Percentiles rank a stretch among this genome's conserved stretches.
Conservation (phyloP, 2,888 invertebrate genomes). For the Watsonalla binaria region DNA sequence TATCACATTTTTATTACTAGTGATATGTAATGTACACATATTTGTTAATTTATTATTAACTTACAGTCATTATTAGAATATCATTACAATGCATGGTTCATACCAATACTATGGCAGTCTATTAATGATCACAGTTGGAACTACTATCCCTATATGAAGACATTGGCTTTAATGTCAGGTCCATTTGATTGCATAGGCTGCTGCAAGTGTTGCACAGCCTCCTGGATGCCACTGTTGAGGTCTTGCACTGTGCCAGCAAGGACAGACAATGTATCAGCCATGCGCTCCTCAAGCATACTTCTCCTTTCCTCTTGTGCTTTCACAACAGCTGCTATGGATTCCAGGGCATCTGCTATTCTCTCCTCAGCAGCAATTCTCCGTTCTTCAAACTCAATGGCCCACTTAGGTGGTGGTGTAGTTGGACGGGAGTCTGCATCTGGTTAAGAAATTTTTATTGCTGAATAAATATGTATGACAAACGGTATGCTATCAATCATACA, state of each 20-base stretch:
- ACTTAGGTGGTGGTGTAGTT: conserved; percentile 55
- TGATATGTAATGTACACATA: neutral
- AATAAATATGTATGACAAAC: neutral
- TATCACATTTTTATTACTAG: neutral
- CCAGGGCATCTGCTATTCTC: conserved; percentile 56
- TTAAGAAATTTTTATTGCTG: conserved; percentile 13
- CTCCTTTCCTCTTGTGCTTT: conserved; percentile 51
- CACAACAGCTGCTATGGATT: conserved; percentile 52
- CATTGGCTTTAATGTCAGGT: conserved; percentile 40
- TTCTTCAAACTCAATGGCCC: conserved; percentile 62
- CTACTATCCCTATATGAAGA: conserved; percentile 20
- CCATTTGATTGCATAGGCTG: conserved; percentile 36
- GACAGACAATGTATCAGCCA: conserved; percentile 48
- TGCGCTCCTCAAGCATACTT: conserved; percentile 43
- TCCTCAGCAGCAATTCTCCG: conserved; percentile 60
- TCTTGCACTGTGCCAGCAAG: conserved; percentile 58
- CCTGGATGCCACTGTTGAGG: conserved; percentile 52
- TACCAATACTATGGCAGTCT: neutral
- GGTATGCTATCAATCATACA: too few species aligned
- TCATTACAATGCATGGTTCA: neutral
- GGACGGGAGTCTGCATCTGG: conserved; percentile 38
- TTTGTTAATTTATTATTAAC: neutral
- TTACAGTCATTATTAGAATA: neutral
- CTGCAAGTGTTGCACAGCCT: conserved; percentile 45
- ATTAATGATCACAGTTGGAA: neutral